Evolutionary conservation across 1,140 invertebrate species (phyloP).

Genomic region (Ditylenchus dipsaci): DNA sequence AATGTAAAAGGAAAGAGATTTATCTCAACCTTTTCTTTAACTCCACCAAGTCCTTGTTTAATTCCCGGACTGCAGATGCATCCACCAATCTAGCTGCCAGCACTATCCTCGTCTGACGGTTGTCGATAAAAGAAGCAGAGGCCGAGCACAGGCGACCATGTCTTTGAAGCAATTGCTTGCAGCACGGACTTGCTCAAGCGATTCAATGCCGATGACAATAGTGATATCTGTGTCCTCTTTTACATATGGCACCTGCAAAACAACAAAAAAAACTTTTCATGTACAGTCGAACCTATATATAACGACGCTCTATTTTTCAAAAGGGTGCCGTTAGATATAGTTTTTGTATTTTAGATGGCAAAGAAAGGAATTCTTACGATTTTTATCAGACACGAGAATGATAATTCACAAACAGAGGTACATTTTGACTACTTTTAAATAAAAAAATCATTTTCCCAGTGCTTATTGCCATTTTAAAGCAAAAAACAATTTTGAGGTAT

Average conservation of each 20-base stretch:
- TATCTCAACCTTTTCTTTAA: slow-evolving; percentile 41
- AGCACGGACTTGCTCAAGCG: slow-evolving; percentile 36
- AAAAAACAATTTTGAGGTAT: too few relatives aligned
- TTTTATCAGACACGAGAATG: too few relatives aligned
- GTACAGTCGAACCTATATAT: too few relatives aligned
- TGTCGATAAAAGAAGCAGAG: slow-evolving; percentile 29
- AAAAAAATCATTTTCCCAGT: too few relatives aligned
- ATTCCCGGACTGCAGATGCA: slow-evolving; percentile 16
- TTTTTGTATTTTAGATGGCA: too few relatives aligned
- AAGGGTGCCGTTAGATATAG: too few relatives aligned
- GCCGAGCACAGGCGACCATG: slow-evolving; percentile 30
- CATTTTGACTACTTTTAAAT: too few relatives aligned
- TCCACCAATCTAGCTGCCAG: slow-evolving; percentile 37
- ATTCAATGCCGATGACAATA: slow-evolving; percentile 47
- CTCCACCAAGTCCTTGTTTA: slow-evolving; percentile 47
- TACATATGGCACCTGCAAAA: slow-evolving; percentile 55
- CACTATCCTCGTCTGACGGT: slow-evolving; percentile 38
- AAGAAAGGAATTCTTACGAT: too few relatives aligned
- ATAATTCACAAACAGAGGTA: too few relatives aligned
- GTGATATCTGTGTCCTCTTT: slow-evolving; percentile 57
- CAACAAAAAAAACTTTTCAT: too few relatives aligned
- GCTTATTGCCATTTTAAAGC: too few relatives aligned
- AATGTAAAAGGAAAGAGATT: background rate
- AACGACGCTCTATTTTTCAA: too few relatives aligned
- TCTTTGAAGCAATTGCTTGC: slow-evolving; percentile 22